A percentile compares a stretch with the other conserved stretches of the same genome.
These are phyloP conservation scores for Melipona beecheii DNA, from an alignment of 2,888 invertebrate genomes.

Conservation along the genomic window DNA sequence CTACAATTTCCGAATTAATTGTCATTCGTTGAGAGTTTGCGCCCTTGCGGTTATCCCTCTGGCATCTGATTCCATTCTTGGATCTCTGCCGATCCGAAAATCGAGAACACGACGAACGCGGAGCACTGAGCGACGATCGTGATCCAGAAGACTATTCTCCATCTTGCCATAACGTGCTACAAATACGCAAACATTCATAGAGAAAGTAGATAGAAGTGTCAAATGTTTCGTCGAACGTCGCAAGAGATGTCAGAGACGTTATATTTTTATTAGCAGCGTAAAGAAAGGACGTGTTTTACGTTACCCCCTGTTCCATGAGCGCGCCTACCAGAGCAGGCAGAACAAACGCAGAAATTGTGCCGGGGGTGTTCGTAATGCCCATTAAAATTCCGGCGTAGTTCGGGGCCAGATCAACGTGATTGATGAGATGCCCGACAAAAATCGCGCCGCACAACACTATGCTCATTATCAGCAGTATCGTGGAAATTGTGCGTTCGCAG, in stretches of 20 bases:
- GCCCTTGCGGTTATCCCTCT: not conserved
- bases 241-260: no score
- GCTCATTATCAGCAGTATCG: conserved; percentile 74
- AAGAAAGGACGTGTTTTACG: not conserved
- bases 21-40: no score
- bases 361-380: conserved; percentile 83
- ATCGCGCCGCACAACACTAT: conserved; percentile 78
- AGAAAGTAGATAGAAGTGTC: not conserved
- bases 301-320: conserved; percentile 75
- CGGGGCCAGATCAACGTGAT: conserved; percentile 82
- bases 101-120: conserved; percentile 73
- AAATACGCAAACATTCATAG: not conserved
- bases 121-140: conserved; percentile 72
- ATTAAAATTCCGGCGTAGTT: conserved; percentile 82
- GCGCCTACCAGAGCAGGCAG: conserved; percentile 79
- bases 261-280: no score
- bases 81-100: conserved; percentile 80
- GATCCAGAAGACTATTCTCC: conserved; percentile 79
- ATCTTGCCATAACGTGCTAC: conserved; percentile 79
- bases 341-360: conserved; percentile 80
- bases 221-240: no score
- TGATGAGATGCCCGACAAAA: conserved; percentile 80
- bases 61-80: conserved; percentile 78
- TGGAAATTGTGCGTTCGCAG: conserved; percentile 72
- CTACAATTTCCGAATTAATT: no score